Conservation (phyloP, 2,113 vertebrate genomes). For the Silurus asotus region DNA sequence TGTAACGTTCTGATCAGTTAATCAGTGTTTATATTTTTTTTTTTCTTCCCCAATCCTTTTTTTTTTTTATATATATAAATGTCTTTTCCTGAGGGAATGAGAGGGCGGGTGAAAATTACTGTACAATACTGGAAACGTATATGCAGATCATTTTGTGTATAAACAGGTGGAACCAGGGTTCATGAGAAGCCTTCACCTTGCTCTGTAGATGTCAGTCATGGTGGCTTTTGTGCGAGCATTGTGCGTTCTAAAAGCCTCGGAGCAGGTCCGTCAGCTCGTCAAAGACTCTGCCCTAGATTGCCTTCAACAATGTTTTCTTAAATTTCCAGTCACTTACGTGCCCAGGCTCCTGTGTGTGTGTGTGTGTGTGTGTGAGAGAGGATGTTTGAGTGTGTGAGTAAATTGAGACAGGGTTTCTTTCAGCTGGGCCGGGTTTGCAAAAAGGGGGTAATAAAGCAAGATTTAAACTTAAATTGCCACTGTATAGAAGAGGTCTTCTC, state of each 20-base stretch:
- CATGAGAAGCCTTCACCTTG: conserved; percentile 9
- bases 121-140: conserved; percentile 37
- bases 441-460: conserved; percentile 59
- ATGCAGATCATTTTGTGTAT: not conserved
- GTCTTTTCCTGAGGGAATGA: conserved; percentile 51
- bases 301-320: conserved; percentile 50
- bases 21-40: not conserved
- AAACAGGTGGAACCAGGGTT: conserved; percentile 41
- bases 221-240: conserved; percentile 51
- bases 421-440: conserved; percentile 38
- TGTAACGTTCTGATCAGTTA: not conserved
- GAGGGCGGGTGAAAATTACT: conserved; percentile 27
- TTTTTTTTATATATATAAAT: not conserved
- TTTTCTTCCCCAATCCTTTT: no score
- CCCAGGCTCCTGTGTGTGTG: conserved; percentile 55
- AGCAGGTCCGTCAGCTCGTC: conserved; percentile 29
- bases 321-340: conserved; percentile 55
- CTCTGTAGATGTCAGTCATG: conserved; percentile 21
- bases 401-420: conserved; percentile 65
- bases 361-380: conserved; percentile 44
- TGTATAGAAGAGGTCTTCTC: conserved; percentile 74
- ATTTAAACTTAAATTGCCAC: conserved; percentile 75
- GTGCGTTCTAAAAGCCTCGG: conserved; percentile 44
- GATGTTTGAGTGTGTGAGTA: conserved; percentile 23
- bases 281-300: conserved; percentile 42